Conservation (phyloP, 2,888 invertebrate genomes). For the Plebejus argus region DNA sequence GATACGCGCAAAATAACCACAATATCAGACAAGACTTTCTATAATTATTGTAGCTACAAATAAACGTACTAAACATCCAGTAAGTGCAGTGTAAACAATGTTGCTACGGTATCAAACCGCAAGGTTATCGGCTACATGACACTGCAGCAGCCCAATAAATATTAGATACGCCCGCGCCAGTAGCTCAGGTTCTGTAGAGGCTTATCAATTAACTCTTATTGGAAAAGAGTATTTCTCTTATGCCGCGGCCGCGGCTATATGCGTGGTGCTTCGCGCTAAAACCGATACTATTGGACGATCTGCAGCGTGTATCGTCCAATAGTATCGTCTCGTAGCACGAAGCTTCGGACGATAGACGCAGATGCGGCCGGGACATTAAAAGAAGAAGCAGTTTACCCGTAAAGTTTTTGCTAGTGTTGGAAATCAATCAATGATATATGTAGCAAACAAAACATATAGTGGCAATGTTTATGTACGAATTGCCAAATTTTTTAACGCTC, state of each 20-base stretch:
- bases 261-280: too few species aligned
- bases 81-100: slow-evolving; percentile 26
- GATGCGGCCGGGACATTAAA: too few species aligned
- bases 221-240: neutral
- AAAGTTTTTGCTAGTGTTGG: neutral
- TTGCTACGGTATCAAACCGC: slow-evolving; percentile 46
- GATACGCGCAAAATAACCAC: neutral
- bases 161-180: neutral
- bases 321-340: too few species aligned
- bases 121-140: slow-evolving; percentile 53
- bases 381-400: neutral
- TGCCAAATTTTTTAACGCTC: neutral
- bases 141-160: slow-evolving; percentile 38
- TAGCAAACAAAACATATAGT: neutral
- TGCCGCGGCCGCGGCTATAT: too few species aligned
- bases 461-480: neutral
- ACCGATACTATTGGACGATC: too few species aligned
- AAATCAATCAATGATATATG: neutral
- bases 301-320: too few species aligned
- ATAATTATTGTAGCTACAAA: neutral
- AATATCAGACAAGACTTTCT: slow-evolving; percentile 2
- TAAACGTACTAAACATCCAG: slow-evolving; percentile 16
- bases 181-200: neutral
- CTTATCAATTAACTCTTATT: neutral
- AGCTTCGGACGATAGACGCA: too few species aligned